Evolutionary conservation across 2,797 vertebrate genomes (phyloP), one percentile per base, ranked within the genome.

Genomic region (Graptemys geographica): DNA sequence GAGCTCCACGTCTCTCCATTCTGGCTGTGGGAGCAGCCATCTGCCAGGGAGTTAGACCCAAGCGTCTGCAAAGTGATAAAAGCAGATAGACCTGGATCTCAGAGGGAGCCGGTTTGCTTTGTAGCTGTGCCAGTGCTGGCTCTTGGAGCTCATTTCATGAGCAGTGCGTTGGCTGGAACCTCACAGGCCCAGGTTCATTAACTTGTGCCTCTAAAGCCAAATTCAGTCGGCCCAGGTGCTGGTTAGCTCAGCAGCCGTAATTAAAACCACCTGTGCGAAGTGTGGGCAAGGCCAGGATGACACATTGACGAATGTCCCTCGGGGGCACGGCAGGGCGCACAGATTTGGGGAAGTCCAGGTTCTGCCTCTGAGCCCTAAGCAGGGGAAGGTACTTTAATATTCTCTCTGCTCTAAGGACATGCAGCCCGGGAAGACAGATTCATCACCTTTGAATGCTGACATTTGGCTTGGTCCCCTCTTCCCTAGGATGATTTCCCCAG

Each of bases 81-180:
- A 90, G 83, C 93, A 96, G 87, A 84, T 84, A 69, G 87, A 69
- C 9, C 80, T 55, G 89, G 78, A 33, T 23, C 87, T 86, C 84
- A 65, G 69, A 90, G 80, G 53, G 49, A 82, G 76, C 80, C 37
- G 79, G 13, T 86, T 84, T 91, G 27, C 84, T 90, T 84, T 93
- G 25, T 23, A 84, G 91, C 62, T 11, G 57, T 0, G 28, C 94
- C 94, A 93, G 37, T 2, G 33, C 87, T 88, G 91, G 83, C 80
- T 87, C 11, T 9, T 55, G 27, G 23, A 33, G 78, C 69, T 82
- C 69, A 3, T 79, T 84, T 90, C 33, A 8, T 4, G 41, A 93
- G 79, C 83, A 44, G 41, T 0, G 8, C 53, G 12, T 53, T 92
- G 93, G 76, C 88, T 90, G 92, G 83, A 49, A 84, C n/a, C 1